Conservation (phyloP, 2,888 invertebrate species). For the Cerastis rubricosa region DNA sequence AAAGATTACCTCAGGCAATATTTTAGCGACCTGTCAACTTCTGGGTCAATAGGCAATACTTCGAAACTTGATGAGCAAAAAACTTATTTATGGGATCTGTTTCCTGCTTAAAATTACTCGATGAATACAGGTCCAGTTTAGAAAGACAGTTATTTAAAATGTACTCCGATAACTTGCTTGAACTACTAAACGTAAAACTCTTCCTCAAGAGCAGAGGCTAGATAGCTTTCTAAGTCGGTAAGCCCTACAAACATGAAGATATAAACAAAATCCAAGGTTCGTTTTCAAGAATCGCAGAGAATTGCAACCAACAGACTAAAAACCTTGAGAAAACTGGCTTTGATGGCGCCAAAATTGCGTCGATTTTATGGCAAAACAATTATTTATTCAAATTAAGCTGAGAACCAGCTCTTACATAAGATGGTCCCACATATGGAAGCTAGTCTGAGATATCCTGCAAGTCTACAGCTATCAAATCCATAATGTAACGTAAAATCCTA, state of each 20-base stretch:
- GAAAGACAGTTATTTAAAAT: background rate
- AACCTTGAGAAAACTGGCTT: conserved; percentile 11
- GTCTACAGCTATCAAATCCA: background rate
- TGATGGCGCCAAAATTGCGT: conserved; percentile 16
- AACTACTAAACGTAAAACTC: background rate
- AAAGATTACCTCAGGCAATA: conserved; percentile 52
- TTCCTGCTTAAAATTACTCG: conserved; percentile 20
- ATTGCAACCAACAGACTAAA: background rate
- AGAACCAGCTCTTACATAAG: background rate
- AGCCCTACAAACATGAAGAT: background rate
- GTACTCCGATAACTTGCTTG: background rate
- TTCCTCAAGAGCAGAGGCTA: background rate
- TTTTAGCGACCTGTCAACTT: conserved; percentile 61
- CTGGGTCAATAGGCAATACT: conserved; percentile 60
- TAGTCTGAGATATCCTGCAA: background rate
- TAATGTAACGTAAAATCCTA: background rate
- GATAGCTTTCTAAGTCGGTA: background rate
- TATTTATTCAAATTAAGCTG: background rate
- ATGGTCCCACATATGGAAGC: background rate
- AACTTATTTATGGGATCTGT: conserved; percentile 21
- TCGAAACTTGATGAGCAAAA: conserved; percentile 49
- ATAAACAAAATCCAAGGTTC: background rate
- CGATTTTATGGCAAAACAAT: background rate
- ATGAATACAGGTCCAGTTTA: background rate
- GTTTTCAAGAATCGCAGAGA: background rate